These are phyloP conservation scores for Heterotis niloticus DNA, from an alignment of 2,113 vertebrate species.

Conservation along the genomic window DNA sequence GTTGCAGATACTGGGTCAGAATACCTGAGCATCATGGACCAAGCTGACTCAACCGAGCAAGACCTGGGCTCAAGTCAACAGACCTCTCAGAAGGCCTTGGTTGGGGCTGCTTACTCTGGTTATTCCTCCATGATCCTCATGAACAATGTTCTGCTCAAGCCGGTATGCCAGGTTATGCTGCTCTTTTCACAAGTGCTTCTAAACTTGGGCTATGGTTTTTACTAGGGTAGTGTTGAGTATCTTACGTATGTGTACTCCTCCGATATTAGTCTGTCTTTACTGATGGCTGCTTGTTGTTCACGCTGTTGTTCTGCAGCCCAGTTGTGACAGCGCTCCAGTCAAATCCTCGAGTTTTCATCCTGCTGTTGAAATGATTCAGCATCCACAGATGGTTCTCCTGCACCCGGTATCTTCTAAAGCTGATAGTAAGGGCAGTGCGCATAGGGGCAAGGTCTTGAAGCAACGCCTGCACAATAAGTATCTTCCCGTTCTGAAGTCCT, in stretches of 20 bases:
- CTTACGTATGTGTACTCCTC: too few relatives aligned
- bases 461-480: slow-evolving; percentile 63
- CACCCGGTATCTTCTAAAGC: slow-evolving; percentile 67
- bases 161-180: slow-evolving; percentile 60
- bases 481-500: slow-evolving; percentile 76
- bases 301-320: slow-evolving; percentile 38
- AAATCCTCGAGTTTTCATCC: slow-evolving; percentile 79
- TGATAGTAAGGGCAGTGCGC: not conserved
- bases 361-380: slow-evolving; percentile 77
- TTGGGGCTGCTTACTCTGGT: slow-evolving; percentile 59
- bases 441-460: slow-evolving; percentile 36
- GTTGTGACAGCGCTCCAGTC: slow-evolving; percentile 47
- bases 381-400: slow-evolving; percentile 77
- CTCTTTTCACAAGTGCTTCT: not conserved
- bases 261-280: too few relatives aligned
- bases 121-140: slow-evolving; percentile 81
- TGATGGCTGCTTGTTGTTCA: too few relatives aligned
- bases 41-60: slow-evolving; percentile 72
- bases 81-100: slow-evolving; percentile 53
- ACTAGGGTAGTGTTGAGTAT: not conserved
- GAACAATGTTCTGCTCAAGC: slow-evolving; percentile 82
- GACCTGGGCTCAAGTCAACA: slow-evolving; percentile 55
- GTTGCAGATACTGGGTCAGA: slow-evolving; percentile 78
- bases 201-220: not conserved
- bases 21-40: slow-evolving; percentile 75